phyloP scores from a whole-genome alignment of 2,797 vertebrate species.

The Otolemur crassicaudatus region DNA sequence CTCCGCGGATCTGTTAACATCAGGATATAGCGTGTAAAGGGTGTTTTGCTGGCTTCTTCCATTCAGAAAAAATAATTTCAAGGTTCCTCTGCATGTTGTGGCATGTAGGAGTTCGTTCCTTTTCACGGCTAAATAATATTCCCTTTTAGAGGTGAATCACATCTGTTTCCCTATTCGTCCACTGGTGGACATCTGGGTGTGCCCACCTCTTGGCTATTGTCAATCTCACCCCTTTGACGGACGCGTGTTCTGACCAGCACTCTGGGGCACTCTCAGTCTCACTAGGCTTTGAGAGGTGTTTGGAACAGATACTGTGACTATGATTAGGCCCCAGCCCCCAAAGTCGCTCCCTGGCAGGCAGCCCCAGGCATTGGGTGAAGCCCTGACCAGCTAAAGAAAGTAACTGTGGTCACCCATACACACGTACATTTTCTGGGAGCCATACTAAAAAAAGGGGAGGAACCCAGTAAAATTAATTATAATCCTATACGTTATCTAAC shows the following conservation, averaged over 20 bases:
- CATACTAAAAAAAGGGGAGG: background rate
- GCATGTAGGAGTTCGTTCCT: accelerated
- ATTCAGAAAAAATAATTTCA: accelerated
- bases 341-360: background rate
- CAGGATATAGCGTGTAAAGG: background rate
- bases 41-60: background rate
- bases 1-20: no score
- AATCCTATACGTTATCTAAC: background rate
- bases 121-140: background rate
- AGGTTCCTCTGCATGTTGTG: background rate
- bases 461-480: background rate
- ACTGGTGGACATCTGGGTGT: background rate
- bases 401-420: accelerated
- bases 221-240: background rate
- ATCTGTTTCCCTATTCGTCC: background rate
- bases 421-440: background rate
- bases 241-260: accelerated
- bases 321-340: background rate
- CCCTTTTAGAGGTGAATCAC: accelerated
- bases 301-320: background rate
- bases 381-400: accelerated
- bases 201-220: background rate
- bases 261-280: background rate
- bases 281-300: background rate
- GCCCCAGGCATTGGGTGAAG: background rate